These are phyloP conservation scores for Colinus virginianus DNA, from an alignment of 2,113 vertebrate genomes.

Conservation along the genomic window DNA sequence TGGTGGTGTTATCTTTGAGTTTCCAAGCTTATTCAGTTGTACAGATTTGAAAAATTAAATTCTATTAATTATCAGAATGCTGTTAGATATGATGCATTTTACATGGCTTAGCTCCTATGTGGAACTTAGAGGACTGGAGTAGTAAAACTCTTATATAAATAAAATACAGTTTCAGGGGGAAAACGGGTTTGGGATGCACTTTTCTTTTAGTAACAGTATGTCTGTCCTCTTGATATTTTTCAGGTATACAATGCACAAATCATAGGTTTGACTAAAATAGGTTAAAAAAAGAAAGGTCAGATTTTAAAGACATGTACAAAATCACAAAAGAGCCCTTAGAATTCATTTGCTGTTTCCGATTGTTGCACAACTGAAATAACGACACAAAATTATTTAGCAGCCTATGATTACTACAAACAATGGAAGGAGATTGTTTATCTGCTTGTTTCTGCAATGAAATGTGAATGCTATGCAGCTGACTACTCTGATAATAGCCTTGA, in stretches of 20 bases:
- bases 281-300: not conserved
- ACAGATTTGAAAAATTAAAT: not conserved
- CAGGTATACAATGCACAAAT: not conserved
- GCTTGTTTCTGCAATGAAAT: slow-evolving; percentile 2
- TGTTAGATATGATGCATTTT: not conserved
- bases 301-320: not conserved
- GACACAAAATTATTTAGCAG: slow-evolving; percentile 23
- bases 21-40: not conserved
- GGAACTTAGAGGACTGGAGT: not conserved
- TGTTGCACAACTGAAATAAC: slow-evolving; percentile 30
- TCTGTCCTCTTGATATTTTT: not conserved
- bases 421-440: slow-evolving; percentile 31
- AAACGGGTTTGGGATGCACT: not conserved
- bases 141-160: not conserved
- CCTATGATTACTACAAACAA: slow-evolving; percentile 28
- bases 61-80: not conserved
- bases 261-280: not conserved
- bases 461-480: slow-evolving; percentile 4
- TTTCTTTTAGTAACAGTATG: not conserved
- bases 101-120: not conserved
- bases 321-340: not conserved
- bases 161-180: not conserved
- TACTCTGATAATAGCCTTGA: not conserved
- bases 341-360: not conserved
- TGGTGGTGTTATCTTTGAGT: not conserved